A percentile compares a stretch with the other conserved stretches of the same genome.
phyloP scores from a whole-genome alignment of 2,113 vertebrate genomes.

The Polypterus bichir region DNA sequence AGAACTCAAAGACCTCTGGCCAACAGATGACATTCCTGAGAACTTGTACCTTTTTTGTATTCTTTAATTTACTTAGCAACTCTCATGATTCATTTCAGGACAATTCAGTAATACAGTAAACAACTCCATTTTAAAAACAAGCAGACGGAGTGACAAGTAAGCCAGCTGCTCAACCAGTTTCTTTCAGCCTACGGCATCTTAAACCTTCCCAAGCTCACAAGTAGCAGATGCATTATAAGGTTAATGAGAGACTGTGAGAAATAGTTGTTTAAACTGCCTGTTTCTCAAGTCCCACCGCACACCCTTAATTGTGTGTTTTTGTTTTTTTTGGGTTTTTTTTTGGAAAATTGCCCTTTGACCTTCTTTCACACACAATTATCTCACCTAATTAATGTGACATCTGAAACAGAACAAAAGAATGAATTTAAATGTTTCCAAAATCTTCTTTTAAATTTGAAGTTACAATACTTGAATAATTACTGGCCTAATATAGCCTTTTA shows the following conservation, averaged over 20 bases:
- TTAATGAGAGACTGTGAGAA: conserved; percentile 3
- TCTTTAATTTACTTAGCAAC: neutral
- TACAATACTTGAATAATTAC: too few species aligned
- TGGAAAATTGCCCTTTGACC: neutral
- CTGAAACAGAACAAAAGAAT: too few species aligned
- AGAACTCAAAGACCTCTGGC: neutral
- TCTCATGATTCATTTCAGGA: neutral
- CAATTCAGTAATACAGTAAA: neutral
- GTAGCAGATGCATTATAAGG: neutral
- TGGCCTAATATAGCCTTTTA: too few species aligned
- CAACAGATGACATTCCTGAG: neutral
- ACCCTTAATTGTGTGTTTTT: neutral
- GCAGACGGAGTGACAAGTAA: neutral
- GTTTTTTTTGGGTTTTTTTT: neutral
- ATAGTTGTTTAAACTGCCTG: neutral
- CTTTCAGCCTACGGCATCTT: conserved; percentile 26
- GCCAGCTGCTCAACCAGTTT: conserved; percentile 33
- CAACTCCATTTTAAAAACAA: neutral
- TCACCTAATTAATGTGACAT: neutral
- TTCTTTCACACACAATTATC: conserved; percentile 2
- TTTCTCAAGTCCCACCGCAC: neutral
- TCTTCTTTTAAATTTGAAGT: conserved; percentile 18
- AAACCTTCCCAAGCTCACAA: conserved; percentile 17
- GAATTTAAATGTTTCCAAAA: too few species aligned
- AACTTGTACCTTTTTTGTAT: neutral